These are phyloP conservation scores for Echiichthys vipera DNA, from an alignment of 2,797 vertebrate species.

Conservation along the genomic window DNA sequence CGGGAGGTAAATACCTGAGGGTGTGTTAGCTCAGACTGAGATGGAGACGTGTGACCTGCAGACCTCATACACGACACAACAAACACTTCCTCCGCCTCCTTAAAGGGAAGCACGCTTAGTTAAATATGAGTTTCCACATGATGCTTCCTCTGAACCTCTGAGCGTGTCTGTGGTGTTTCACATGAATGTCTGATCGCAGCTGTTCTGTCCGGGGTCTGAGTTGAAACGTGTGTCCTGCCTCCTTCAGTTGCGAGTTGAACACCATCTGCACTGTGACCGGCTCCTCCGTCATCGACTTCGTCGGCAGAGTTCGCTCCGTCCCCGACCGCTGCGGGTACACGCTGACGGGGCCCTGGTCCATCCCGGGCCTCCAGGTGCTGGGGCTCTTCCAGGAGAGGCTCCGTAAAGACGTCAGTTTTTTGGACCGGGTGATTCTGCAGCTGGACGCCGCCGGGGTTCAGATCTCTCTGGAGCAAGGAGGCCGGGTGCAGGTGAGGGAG, in stretches of 20 bases:
- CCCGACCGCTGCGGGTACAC: conserved; percentile 52
- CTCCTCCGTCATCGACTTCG: conserved; percentile 29
- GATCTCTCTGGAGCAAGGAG: conserved; percentile 48
- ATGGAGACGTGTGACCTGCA: no score
- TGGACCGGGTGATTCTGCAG: conserved; percentile 42
- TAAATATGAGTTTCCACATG: no score
- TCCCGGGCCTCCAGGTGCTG: conserved; percentile 28
- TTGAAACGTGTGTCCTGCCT: no score
- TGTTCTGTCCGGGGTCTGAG: no score
- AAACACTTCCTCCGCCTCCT: neutral
- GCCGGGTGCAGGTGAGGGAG: conserved; percentile 41
- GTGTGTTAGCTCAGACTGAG: no score
- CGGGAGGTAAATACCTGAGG: conserved; percentile 32
- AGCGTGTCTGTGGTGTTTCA: neutral
- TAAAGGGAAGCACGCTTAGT: no score
- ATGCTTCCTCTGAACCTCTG: no score
- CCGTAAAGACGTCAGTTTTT: conserved; percentile 50
- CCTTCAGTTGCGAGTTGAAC: conserved; percentile 34
- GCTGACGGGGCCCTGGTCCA: neutral
- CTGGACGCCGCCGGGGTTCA: neutral
- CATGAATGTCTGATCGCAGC: no score
- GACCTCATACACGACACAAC: neutral
- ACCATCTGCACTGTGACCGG: conserved; percentile 39
- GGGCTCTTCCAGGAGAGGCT: conserved; percentile 45
- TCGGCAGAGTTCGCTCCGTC: conserved; percentile 20